Conservation (phyloP, 2,888 invertebrate genomes). For the Automeris io region DNA sequence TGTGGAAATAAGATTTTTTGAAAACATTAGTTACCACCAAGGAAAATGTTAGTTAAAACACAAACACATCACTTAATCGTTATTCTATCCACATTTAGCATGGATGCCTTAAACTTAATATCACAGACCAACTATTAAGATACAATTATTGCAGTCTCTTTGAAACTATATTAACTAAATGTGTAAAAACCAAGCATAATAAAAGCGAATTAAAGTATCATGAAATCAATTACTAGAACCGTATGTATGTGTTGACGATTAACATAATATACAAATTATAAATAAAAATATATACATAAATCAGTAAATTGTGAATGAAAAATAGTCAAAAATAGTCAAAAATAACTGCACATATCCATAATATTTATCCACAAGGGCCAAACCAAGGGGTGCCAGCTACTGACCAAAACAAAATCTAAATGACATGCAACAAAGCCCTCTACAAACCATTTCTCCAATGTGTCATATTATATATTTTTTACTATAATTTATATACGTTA, state of each 20-base stretch:
- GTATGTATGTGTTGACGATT: conserved; percentile 28
- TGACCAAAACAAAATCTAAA: conserved; percentile 51
- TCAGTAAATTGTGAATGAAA: conserved; percentile 21
- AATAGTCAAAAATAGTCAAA: conserved; percentile 27
- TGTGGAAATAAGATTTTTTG: no score
- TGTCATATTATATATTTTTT: no score
- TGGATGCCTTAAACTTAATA: conserved; percentile 54
- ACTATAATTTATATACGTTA: no score
- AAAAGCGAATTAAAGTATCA: conserved; percentile 26
- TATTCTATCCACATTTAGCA: not conserved
- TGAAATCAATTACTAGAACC: conserved; percentile 31
- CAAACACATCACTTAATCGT: conserved; percentile 12
- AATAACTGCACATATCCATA: conserved; percentile 13
- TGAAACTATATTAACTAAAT: conserved; percentile 33
- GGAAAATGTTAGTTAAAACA: conserved; percentile 30
- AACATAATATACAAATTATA: conserved; percentile 24
- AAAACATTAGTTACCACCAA: conserved; percentile 26
- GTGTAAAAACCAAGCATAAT: conserved; percentile 23
- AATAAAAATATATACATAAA: conserved; percentile 29
- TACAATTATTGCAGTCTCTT: conserved; percentile 56
- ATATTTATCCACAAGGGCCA: conserved; percentile 63
- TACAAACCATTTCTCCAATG: conserved; percentile 40
- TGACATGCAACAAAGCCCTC: conserved; percentile 66
- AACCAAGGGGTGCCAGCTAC: conserved; percentile 76
- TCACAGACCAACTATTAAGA: conserved; percentile 60